Evolutionary conservation across 2,797 vertebrate genomes (phyloP), one percentile per base, ranked within the genome.

Genomic region (Ctenopoma kingsleyae): DNA sequence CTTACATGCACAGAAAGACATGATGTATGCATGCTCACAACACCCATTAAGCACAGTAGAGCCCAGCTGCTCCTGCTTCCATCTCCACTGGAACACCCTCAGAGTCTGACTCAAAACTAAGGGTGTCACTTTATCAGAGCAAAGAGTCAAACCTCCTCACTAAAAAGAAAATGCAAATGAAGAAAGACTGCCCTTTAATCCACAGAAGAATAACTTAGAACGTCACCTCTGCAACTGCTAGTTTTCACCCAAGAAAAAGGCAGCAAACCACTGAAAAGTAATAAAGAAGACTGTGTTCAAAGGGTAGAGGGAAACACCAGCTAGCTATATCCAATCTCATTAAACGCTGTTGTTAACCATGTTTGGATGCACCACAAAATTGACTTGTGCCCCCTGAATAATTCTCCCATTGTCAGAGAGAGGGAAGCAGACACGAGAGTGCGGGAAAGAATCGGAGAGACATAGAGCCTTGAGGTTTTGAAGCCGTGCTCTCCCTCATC

Each of bases 311-410:
- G 65, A 55, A 81, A 80, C 62, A 78, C 22, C 78, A 73, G 64
- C 72, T 66, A 69, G 71, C 67, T 78, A 56, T 74, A 86, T 65
- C 75, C 72, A 76, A 73, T 87, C 74, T 77, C 71, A 87, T 90
- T 91, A 87, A 91, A 88, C 22, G 50, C 63, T 63, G 77, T 73
- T 85, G 83, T 90, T 87, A 90, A 90, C 83, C 61, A 62, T 86
- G 88, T 91, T 84, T 87, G 87, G 87, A 79, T 87, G 85, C 77
- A 69, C 82, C 76, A 51, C 82, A 68, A 87, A 87, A 86, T 80
- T 87, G 77, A 86, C 78, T 86, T 4, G 38, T 58, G 67, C 62
- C 67, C 63, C 66, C 38, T 76, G 71, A 78, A 84, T 81, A 73
- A 80, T 67, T 76, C 54, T 19, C 67, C 56, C n/a, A 59, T 32